Percentiles rank a stretch among this genome's conserved stretches.
Evolutionary conservation across 1,140 invertebrate genomes (phyloP).

Genomic region (Sitodiplosis mosellana): DNA sequence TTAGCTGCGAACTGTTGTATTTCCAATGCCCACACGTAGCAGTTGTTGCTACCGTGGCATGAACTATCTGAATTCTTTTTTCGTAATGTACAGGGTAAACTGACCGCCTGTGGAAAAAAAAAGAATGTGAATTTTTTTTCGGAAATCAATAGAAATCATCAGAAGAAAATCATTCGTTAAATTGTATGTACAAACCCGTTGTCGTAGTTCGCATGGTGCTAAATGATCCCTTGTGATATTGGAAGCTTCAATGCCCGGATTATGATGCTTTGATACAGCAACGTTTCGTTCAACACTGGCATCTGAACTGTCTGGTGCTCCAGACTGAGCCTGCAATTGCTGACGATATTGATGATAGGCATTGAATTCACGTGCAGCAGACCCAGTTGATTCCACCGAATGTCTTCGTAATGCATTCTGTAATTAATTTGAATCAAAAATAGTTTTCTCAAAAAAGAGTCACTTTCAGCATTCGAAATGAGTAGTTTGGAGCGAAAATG

Average conservation of each 20-base stretch:
- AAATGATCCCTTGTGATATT: too few relatives aligned
- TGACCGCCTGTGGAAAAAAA: neutral
- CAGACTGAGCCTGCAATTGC: neutral
- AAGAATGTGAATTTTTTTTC: too few relatives aligned
- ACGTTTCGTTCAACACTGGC: neutral
- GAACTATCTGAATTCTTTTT: neutral
- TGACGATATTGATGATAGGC: neutral
- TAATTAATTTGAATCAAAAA: too few relatives aligned
- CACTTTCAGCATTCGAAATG: too few relatives aligned
- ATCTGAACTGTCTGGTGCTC: neutral
- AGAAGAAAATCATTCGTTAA: too few relatives aligned
- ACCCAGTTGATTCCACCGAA: neutral
- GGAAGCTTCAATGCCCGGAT: neutral
- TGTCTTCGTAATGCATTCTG: neutral
- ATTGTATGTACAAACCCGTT: too few relatives aligned
- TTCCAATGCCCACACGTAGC: neutral
- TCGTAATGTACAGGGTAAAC: slow-evolving; percentile 2
- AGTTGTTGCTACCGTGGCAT: slow-evolving; percentile 3
- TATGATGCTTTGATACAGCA: neutral
- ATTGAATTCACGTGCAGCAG: neutral
- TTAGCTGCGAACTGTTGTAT: neutral
- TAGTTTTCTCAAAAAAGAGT: too few relatives aligned
- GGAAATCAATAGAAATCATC: too few relatives aligned
- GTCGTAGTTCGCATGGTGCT: too few relatives aligned
- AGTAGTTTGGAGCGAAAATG: too few relatives aligned